Conservation (phyloP, 2,113 vertebrate genomes). For the Stomatorhinus ivindoensis region DNA sequence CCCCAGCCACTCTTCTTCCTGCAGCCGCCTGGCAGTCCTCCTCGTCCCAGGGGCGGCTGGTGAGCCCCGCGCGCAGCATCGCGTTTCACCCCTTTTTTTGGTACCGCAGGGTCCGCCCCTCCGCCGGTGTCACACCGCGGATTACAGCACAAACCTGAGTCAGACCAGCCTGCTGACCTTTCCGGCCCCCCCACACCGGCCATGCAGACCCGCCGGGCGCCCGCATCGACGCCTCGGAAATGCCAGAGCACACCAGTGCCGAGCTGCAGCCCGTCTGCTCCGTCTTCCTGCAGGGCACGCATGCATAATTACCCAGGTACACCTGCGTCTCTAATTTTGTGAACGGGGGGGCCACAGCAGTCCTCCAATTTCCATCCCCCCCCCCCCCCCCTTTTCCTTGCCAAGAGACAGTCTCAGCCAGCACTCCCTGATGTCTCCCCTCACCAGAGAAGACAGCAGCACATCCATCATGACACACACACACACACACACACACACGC, state of each 20-base stretch:
- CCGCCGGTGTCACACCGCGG: background rate
- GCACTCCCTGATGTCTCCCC: conserved; percentile 4
- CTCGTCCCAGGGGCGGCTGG: background rate
- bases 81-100: background rate
- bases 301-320: conserved; percentile 1
- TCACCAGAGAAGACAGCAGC: background rate
- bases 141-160: background rate
- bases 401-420: background rate
- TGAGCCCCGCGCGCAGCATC: background rate
- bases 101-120: background rate
- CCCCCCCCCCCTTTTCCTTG: background rate
- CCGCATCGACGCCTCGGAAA: background rate
- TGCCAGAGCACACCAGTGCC: background rate
- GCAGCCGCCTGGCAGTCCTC: background rate
- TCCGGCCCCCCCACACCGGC: background rate
- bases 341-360: background rate
- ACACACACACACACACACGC: background rate
- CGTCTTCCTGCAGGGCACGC: background rate
- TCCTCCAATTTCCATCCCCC: background rate
- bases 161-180: background rate
- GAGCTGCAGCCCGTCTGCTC: background rate
- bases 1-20: background rate
- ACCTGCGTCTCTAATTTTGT: background rate
- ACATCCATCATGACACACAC: background rate
- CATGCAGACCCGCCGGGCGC: background rate